Evolutionary conservation across 2,797 vertebrate species (phyloP).

Genomic region (Tolypeutes matacus): DNA sequence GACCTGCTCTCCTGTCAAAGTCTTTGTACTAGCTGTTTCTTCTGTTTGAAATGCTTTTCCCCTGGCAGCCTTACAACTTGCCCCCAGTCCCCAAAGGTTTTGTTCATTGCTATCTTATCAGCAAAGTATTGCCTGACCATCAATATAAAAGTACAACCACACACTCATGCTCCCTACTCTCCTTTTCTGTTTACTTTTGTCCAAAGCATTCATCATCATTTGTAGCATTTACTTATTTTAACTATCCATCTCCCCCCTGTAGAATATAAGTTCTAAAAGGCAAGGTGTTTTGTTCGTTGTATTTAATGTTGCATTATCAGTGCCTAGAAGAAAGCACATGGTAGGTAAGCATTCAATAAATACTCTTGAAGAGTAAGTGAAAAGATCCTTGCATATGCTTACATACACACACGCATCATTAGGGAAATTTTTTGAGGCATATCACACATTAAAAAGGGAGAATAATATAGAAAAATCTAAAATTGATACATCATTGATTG

Average conservation of each 20-base stretch:
- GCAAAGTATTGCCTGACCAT: not conserved
- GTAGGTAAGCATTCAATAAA: not conserved
- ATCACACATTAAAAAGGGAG: not conserved
- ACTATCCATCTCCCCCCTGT: not conserved
- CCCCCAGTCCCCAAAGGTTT: not conserved
- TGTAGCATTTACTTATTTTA: not conserved
- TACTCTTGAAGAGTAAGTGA: not conserved
- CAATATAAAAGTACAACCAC: not conserved
- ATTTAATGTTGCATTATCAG: not conserved
- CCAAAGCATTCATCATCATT: not conserved
- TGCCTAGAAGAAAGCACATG: not conserved
- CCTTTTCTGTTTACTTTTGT: not conserved
- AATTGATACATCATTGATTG: not conserved
- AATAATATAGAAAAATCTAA: not conserved
- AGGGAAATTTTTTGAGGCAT: not conserved
- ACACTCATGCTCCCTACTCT: not conserved
- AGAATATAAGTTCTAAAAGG: not conserved
- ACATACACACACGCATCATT: not conserved
- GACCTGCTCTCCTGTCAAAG: rapidly evolving
- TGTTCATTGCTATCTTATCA: not conserved
- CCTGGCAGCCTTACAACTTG: not conserved
- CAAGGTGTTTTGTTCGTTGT: not conserved
- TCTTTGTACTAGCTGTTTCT: not conserved
- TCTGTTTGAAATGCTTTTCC: not conserved
- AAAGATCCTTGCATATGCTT: not conserved